Evolutionary conservation across 2,888 invertebrate species (phyloP).

Genomic region (Sepiola atlantica): DNA sequence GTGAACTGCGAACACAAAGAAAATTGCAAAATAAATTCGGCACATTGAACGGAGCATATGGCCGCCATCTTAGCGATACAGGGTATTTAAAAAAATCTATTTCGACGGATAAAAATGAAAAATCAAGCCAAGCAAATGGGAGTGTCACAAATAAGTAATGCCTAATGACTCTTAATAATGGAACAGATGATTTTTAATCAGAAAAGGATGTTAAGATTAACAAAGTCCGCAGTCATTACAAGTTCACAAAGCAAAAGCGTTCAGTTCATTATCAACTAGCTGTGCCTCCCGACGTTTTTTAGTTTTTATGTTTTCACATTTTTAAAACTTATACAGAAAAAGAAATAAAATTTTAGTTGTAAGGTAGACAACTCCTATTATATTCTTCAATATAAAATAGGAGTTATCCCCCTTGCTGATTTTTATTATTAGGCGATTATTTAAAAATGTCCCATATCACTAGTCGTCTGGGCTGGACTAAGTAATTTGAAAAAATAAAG

Average conservation of each 20-base stretch:
- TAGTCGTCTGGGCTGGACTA: no score
- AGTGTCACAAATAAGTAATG: not conserved
- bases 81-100: not conserved
- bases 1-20: not conserved
- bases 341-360: no score
- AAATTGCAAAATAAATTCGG: not conserved
- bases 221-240: not conserved
- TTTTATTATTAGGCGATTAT: no score
- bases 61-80: not conserved
- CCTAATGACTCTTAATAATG: not conserved
- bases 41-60: not conserved
- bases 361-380: no score
- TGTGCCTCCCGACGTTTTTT: no score
- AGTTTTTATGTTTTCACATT: no score
- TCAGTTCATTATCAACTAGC: not conserved
- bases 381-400: no score
- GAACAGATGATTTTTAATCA: not conserved
- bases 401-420: no score
- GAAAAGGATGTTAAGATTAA: conserved; percentile 10
- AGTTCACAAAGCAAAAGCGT: not conserved
- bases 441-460: no score
- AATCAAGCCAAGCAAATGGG: not conserved
- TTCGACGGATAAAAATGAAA: not conserved
- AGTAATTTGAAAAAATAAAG: no score
- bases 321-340: no score